Conservation (phyloP, 2,113 vertebrate genomes). For the Bos taurus region DNA sequence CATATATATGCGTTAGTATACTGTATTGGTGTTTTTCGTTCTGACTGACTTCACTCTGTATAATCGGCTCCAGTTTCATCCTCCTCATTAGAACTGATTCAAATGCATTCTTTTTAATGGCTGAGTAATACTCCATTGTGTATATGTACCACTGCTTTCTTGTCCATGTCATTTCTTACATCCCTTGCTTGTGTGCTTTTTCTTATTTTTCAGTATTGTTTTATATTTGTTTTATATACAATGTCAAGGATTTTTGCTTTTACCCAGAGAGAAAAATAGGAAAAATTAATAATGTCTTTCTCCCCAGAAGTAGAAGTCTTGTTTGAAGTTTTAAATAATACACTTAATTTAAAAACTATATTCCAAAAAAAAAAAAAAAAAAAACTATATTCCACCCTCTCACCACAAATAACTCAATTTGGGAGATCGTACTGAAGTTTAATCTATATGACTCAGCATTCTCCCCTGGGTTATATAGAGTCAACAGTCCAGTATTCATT, state of each 20-base stretch:
- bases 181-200: background rate
- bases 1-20: too few species aligned
- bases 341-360: background rate
- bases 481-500: background rate
- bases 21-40: too few species aligned
- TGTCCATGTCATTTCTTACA: background rate
- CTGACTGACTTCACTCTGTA: too few species aligned
- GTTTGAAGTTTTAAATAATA: background rate
- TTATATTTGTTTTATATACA: background rate
- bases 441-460: background rate
- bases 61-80: too few species aligned
- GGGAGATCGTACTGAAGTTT: background rate
- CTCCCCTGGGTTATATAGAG: background rate
- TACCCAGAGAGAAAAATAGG: background rate
- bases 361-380: background rate
- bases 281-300: background rate
- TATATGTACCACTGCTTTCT: too few species aligned
- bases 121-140: too few species aligned
- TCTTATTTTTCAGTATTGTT: background rate
- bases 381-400: background rate
- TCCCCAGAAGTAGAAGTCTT: background rate
- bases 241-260: background rate
- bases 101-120: too few species aligned
- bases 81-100: too few species aligned
- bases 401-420: background rate